These are phyloP conservation scores for Gambusia affinis DNA, from an alignment of 2,113 vertebrate genomes.

Conservation along the genomic window DNA sequence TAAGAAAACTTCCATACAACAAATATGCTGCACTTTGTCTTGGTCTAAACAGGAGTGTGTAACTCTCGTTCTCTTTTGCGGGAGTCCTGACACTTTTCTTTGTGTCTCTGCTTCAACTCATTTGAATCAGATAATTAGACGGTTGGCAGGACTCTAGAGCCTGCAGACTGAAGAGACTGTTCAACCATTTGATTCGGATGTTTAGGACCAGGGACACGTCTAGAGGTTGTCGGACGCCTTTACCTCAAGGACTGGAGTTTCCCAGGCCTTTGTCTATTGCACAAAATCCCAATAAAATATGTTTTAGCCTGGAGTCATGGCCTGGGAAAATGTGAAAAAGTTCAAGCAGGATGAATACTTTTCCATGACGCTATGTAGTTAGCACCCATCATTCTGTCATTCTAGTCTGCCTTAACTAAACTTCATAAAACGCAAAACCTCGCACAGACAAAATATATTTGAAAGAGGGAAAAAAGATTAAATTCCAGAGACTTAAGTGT, in stretches of 20 bases:
- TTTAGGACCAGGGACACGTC: neutral
- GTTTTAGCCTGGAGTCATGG: neutral
- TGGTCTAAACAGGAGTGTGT: neutral
- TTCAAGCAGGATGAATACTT: neutral
- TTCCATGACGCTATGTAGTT: neutral
- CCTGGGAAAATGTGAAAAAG: neutral
- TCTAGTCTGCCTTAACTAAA: constrained; percentile 43
- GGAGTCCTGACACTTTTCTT: neutral
- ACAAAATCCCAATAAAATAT: neutral
- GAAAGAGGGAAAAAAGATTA: constrained; percentile 71
- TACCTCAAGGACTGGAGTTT: neutral
- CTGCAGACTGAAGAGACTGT: neutral
- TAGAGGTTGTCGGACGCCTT: neutral
- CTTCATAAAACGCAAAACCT: constrained; percentile 62
- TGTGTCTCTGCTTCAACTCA: neutral
- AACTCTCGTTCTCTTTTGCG: neutral
- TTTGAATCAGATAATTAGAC: no score
- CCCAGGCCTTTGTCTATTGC: neutral
- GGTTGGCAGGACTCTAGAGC: neutral
- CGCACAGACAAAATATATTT: constrained; percentile 57
- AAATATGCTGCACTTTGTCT: neutral
- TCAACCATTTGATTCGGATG: neutral
- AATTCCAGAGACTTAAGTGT: constrained; percentile 73
- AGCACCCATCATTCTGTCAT: constrained; percentile 22
- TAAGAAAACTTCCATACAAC: neutral